A percentile compares a stretch with the other conserved stretches of the same genome.
Evolutionary conservation across 2,113 vertebrate genomes (phyloP).

Genomic region (Rostratula benghalensis): DNA sequence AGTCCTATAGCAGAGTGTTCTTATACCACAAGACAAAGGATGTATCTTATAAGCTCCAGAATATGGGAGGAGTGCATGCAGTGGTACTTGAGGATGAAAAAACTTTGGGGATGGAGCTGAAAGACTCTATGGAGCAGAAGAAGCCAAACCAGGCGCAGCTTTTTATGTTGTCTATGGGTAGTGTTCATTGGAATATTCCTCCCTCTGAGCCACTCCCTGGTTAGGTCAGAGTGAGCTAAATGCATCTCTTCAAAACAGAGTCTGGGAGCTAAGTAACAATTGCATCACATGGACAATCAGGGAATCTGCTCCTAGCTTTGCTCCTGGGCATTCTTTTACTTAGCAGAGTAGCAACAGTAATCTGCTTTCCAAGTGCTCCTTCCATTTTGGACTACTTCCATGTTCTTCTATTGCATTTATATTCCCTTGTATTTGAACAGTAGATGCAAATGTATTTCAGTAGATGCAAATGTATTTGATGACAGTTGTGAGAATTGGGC

Average conservation of each 20-base stretch:
- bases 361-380: not conserved
- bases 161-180: not conserved
- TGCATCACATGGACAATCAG: not conserved
- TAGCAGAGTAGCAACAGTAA: not conserved
- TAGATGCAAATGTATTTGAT: not conserved
- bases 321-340: slow-evolving; percentile 24
- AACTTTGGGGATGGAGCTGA: not conserved
- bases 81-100: not conserved
- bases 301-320: not conserved
- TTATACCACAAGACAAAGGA: not conserved
- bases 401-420: not conserved
- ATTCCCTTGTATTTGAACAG: not conserved
- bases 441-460: not conserved
- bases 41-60: not conserved
- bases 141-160: not conserved
- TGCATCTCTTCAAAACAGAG: not conserved
- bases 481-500: not conserved
- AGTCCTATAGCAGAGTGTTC: not conserved
- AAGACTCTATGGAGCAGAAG: not conserved
- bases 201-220: not conserved
- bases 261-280: not conserved
- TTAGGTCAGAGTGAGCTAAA: not conserved
- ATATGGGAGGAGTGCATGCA: not conserved
- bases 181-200: not conserved
- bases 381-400: not conserved